These are phyloP conservation scores for Nipponacmea schrenckii DNA, from an alignment of 2,888 invertebrate genomes.

Conservation along the genomic window DNA sequence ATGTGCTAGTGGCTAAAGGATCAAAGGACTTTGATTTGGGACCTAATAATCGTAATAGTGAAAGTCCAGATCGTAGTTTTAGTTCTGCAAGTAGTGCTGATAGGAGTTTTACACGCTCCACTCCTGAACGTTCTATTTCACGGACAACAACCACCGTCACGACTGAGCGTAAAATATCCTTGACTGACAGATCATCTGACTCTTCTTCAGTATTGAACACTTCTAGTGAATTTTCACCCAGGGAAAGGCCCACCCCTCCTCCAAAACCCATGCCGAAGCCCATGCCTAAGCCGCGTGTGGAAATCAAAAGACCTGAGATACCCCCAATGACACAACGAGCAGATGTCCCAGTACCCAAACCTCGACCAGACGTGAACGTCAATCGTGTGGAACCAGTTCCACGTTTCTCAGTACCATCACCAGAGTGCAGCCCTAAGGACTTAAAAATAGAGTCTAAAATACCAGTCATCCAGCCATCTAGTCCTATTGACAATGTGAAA, in stretches of 20 bases:
- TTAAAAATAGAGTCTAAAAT: background rate
- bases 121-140: conserved; percentile 13
- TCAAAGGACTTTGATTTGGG: conserved; percentile 22
- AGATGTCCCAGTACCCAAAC: conserved; percentile 48
- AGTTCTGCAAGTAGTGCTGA: conserved; percentile 9
- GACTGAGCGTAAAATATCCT: background rate
- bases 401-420: conserved; percentile 34
- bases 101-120: background rate
- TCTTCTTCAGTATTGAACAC: background rate
- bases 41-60: background rate
- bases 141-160: conserved; percentile 12
- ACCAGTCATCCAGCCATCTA: background rate
- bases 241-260: conserved; percentile 28
- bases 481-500: background rate
- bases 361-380: conserved; percentile 46
- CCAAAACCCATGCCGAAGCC: conserved; percentile 38
- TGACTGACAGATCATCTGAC: background rate
- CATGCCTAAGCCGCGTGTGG: conserved; percentile 39
- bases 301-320: conserved; percentile 25
- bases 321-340: conserved; percentile 26
- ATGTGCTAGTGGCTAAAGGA: conserved; percentile 84
- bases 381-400: conserved; percentile 57
- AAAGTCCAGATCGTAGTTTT: background rate
- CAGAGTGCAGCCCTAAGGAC: conserved; percentile 1
- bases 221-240: background rate